Evolutionary conservation across 2,888 invertebrate species (phyloP).

Genomic region (Heliothis peltigera): DNA sequence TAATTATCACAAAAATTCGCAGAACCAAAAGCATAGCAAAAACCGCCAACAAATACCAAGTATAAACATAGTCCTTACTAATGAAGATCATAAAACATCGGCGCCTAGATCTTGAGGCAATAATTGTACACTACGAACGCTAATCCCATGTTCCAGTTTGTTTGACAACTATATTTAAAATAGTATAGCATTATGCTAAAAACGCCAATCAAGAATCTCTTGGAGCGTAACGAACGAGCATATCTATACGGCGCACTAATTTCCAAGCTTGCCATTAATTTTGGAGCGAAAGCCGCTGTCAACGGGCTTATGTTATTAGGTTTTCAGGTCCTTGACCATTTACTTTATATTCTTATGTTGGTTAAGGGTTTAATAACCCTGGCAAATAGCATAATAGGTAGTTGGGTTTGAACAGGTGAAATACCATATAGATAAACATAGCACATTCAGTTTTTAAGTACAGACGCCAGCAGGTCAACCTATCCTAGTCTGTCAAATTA

Average conservation of each 20-base stretch:
- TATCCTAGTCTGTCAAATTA: no score
- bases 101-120: constrained; percentile 48
- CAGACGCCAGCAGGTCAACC: no score
- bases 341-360: not conserved
- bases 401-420: no score
- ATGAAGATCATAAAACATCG: constrained; percentile 47
- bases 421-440: no score
- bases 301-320: constrained; percentile 17
- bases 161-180: constrained; percentile 63
- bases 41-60: constrained; percentile 10
- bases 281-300: constrained; percentile 48
- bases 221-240: constrained; percentile 55
- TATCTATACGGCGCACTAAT: constrained; percentile 47
- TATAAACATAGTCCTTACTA: constrained; percentile 17
- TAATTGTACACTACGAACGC: constrained; percentile 49
- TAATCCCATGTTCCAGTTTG: constrained; percentile 55
- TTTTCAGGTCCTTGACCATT: constrained; percentile 22
- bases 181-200: constrained; percentile 66
- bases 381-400: no score
- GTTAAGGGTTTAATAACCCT: not conserved
- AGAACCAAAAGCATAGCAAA: constrained; percentile 30
- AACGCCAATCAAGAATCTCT: constrained; percentile 67
- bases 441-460: no score
- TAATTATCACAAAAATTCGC: no score
- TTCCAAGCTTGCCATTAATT: constrained; percentile 48